Evolutionary conservation across 2,888 invertebrate genomes (phyloP).

Genomic region (Calameuta pallipes): DNA sequence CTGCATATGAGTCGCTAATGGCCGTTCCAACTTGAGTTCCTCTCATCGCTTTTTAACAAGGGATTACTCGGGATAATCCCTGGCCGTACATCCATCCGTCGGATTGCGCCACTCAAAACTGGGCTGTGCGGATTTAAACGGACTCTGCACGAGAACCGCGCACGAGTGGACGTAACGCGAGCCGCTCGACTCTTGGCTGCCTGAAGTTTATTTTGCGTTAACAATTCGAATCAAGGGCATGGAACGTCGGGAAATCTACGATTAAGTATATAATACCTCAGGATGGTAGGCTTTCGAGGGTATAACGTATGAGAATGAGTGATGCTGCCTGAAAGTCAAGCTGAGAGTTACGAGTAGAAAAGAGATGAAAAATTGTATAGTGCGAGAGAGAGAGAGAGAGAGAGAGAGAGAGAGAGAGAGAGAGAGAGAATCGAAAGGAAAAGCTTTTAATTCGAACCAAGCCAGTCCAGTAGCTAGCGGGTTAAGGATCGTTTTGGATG

Average conservation of each 20-base stretch:
- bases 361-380: neutral
- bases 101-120: conserved; percentile 25
- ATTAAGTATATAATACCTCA: neutral
- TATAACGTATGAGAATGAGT: neutral
- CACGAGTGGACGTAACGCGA: neutral
- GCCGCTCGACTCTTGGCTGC: neutral
- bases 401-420: neutral
- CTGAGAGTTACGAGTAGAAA: neutral
- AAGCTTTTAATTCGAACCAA: neutral
- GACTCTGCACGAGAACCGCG: neutral
- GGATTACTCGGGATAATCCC: conserved; percentile 25
- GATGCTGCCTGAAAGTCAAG: neutral
- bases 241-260: neutral
- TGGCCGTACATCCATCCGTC: conserved; percentile 28
- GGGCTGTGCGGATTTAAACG: conserved; percentile 5
- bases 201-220: conserved; percentile 12
- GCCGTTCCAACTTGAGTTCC: conserved; percentile 22
- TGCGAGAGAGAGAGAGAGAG: too few relatives aligned
- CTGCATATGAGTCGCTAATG: conserved; percentile 24
- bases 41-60: conserved; percentile 36
- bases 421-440: neutral
- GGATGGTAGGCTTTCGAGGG: neutral
- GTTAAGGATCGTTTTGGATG: neutral
- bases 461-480: neutral
- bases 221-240: neutral